These are phyloP conservation scores for Agrochola macilenta DNA, from an alignment of 2,888 invertebrate species.

Conservation along the genomic window DNA sequence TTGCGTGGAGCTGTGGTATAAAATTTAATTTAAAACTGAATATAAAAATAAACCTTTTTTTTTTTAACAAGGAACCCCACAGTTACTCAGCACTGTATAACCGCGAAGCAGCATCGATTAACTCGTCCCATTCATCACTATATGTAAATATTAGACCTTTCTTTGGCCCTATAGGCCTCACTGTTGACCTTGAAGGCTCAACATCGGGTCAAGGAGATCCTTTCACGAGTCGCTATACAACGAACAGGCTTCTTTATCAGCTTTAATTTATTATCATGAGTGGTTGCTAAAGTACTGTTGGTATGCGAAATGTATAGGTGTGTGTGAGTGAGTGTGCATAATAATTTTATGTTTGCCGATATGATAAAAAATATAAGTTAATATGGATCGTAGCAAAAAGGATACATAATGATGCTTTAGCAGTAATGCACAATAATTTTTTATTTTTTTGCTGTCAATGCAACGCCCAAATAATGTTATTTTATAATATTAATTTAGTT, in stretches of 20 bases:
- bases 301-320: slow-evolving; percentile 15
- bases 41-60: not conserved
- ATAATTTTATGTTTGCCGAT: not conserved
- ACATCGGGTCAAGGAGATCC: slow-evolving; percentile 63
- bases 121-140: slow-evolving; percentile 56
- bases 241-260: slow-evolving; percentile 41
- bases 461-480: no score
- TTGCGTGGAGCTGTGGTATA: not conserved
- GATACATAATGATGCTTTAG: not conserved
- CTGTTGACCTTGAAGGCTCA: slow-evolving; percentile 54
- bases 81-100: slow-evolving; percentile 31
- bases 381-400: not conserved
- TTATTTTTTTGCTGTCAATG: no score
- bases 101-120: slow-evolving; percentile 51
- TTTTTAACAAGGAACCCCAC: slow-evolving; percentile 29
- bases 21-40: not conserved
- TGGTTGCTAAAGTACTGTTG: slow-evolving; percentile 15
- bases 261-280: slow-evolving; percentile 53
- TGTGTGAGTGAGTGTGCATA: not conserved
- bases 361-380: not conserved
- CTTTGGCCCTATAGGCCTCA: slow-evolving; percentile 40
- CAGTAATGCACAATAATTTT: no score
- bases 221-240: slow-evolving; percentile 45
- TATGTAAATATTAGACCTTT: slow-evolving; percentile 62
- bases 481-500: no score